Evolutionary conservation across 2,113 vertebrate genomes (phyloP).

Genomic region (Oryzias melastigma): DNA sequence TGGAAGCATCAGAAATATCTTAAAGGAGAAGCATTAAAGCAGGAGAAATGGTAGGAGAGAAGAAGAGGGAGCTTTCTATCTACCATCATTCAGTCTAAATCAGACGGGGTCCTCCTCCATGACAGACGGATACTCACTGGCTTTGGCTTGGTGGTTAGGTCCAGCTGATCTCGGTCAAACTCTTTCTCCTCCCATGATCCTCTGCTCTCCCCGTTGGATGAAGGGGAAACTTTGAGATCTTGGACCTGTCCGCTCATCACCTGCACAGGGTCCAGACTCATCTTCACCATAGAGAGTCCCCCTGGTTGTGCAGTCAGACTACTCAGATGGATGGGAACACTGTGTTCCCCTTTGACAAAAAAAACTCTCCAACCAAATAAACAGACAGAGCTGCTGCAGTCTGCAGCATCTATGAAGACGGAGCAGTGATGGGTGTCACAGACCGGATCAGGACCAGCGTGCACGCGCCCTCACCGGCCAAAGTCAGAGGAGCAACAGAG

Average conservation of each 20-base stretch:
- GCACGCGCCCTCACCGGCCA: constrained; percentile 25
- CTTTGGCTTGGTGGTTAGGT: constrained; percentile 61
- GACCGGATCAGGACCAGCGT: constrained; percentile 4
- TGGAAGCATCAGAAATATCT: too few relatives aligned
- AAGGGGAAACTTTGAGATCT: constrained; percentile 57
- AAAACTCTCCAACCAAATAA: not conserved
- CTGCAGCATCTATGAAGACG: constrained; percentile 15
- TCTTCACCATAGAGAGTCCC: constrained; percentile 63
- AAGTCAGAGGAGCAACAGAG: constrained; percentile 20
- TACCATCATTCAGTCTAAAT: too few relatives aligned
- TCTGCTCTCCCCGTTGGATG: constrained; percentile 73
- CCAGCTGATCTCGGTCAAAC: constrained; percentile 55
- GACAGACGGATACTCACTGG: constrained; percentile 60
- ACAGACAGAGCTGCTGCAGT: constrained; percentile 4
- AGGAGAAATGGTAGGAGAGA: too few relatives aligned
- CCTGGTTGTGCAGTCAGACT: not conserved
- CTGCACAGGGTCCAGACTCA: constrained; percentile 77
- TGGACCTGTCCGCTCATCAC: constrained; percentile 67
- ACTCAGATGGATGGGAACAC: not conserved
- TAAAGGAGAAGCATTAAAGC: too few relatives aligned
- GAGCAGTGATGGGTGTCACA: not conserved
- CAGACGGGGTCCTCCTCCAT: too few relatives aligned
- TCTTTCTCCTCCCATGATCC: constrained; percentile 68
- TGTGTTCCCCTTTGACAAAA: not conserved
- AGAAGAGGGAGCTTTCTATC: too few relatives aligned